Evolutionary conservation across 2,113 vertebrate species (phyloP).

Genomic region (Bungarus multicinctus): DNA sequence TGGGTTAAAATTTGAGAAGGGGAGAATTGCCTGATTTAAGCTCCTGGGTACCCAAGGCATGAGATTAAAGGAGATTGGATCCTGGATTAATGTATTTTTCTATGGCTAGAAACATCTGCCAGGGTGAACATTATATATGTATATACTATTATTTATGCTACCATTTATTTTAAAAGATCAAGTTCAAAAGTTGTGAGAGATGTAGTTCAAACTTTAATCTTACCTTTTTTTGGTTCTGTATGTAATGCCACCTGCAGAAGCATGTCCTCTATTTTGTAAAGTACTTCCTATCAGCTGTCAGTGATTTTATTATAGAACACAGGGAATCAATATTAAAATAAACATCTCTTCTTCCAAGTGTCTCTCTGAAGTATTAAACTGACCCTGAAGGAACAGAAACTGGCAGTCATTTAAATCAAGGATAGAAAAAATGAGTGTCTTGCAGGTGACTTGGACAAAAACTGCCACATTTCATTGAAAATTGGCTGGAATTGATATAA

Average conservation of each 20-base stretch:
- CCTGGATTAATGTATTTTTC: background rate
- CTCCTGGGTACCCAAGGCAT: background rate
- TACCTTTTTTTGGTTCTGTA: background rate
- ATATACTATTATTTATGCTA: background rate
- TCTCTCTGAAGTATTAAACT: background rate
- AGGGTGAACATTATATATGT: background rate
- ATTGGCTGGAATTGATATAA: background rate
- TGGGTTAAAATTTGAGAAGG: background rate
- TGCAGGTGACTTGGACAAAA: background rate
- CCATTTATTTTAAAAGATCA: background rate
- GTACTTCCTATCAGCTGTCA: background rate
- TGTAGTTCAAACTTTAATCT: background rate
- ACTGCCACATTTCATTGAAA: background rate
- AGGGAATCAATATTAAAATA: background rate
- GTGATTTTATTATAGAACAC: background rate
- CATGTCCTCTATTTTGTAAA: background rate
- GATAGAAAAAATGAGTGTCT: background rate
- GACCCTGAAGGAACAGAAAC: background rate
- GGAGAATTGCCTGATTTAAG: background rate
- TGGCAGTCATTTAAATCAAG: background rate
- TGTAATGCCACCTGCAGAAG: background rate
- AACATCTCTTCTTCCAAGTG: background rate
- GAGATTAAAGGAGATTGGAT: background rate
- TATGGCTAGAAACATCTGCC: background rate
- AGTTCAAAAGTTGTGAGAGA: background rate